Conservation (phyloP, 2,113 vertebrate genomes). For the Oreotragus oreotragus region DNA sequence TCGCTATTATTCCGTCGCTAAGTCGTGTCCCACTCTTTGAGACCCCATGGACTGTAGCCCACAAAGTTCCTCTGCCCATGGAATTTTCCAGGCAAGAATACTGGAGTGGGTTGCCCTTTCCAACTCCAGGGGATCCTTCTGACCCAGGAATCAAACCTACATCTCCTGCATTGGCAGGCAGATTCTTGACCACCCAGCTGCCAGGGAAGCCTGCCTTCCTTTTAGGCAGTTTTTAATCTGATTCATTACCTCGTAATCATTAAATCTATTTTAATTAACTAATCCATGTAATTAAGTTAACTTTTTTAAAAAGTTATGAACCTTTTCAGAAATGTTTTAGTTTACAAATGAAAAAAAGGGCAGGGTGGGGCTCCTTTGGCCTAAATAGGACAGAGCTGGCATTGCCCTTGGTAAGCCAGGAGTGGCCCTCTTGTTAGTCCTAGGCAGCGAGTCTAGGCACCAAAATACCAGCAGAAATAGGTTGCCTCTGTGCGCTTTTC, state of each 20-base stretch:
- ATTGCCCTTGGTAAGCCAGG: background rate
- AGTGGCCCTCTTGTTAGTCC: background rate
- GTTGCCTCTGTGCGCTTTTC: background rate
- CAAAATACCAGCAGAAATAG: background rate
- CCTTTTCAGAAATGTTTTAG: background rate
- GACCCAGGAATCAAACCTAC: background rate
- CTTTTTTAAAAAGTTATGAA: background rate
- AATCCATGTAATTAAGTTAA: background rate
- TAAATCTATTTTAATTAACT: background rate
- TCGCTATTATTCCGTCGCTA: background rate
- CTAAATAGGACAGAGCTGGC: background rate
- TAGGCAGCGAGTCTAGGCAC: background rate
- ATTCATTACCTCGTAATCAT: no score
- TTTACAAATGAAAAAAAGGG: background rate
- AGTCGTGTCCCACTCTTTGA: background rate
- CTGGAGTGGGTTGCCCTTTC: background rate
- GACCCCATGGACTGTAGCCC: background rate
- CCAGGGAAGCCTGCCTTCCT: no score
- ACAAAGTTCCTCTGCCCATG: background rate
- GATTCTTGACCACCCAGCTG: no score
- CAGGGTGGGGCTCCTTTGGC: background rate
- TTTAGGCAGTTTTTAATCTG: no score
- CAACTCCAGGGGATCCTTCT: background rate
- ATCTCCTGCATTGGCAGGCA: background rate
- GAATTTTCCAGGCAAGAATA: background rate